Conservation (phyloP, 64 coral and sea anemone genomes). For the Astreopora myriophthalma region DNA sequence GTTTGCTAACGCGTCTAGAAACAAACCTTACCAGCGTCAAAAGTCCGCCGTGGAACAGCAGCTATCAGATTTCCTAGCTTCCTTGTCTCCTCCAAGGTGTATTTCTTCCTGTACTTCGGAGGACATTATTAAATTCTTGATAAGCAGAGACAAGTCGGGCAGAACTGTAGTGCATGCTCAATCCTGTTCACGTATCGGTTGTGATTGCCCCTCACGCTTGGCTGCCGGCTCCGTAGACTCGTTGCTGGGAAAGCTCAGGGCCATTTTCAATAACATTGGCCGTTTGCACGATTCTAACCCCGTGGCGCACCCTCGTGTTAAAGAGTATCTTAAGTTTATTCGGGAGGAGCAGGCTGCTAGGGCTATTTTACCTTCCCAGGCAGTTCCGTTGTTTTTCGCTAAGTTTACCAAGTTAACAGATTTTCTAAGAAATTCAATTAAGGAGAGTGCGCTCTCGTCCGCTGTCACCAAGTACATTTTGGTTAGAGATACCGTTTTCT, state of each 20-base stretch:
- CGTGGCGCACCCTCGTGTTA: slow-evolving; percentile 27
- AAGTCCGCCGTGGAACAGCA: slow-evolving; percentile 22
- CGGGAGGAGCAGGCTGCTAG: background rate
- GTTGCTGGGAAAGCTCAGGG: too few relatives aligned
- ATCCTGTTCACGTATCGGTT: background rate
- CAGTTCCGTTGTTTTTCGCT: slow-evolving; percentile 19
- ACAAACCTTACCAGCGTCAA: slow-evolving; percentile 22
- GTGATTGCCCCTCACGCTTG: slow-evolving; percentile 6
- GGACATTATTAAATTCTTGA: slow-evolving; percentile 41
- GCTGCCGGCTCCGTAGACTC: slow-evolving; percentile 1
- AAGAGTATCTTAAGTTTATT: slow-evolving; percentile 35
- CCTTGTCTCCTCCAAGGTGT: slow-evolving; percentile 18
- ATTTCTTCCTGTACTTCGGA: slow-evolving; percentile 18
- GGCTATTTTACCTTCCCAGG: background rate
- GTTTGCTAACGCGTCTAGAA: background rate
- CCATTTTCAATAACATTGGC: background rate
- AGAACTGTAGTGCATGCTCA: background rate
- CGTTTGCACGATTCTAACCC: slow-evolving; percentile 35
- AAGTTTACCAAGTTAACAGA: slow-evolving; percentile 12
- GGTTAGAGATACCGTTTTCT: slow-evolving; percentile 34
- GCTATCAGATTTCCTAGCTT: background rate
- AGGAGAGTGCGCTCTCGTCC: background rate
- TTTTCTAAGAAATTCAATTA: background rate
- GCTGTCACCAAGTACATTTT: slow-evolving; percentile 43
- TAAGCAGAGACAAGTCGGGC: slow-evolving; percentile 20